Percentiles rank a stretch among this genome's conserved stretches.
Evolutionary conservation across 1,140 invertebrate species (phyloP).

Genomic region (Bombus waltoni): DNA sequence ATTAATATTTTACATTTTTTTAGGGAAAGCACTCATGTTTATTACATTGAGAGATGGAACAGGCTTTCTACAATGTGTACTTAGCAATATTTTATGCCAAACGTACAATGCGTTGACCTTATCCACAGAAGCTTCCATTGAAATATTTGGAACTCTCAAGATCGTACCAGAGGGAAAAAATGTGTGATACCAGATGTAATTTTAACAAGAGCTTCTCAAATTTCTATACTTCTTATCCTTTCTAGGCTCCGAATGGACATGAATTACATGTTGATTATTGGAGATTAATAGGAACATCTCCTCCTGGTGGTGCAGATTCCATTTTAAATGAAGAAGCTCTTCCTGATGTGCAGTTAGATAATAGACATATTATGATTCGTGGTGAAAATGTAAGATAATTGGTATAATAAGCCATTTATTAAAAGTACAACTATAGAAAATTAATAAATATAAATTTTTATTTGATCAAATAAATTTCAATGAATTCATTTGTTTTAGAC

Average conservation of each 20-base stretch:
- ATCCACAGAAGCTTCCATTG: conserved; percentile 95
- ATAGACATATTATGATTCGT: conserved; percentile 99
- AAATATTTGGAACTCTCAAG: conserved; percentile 92
- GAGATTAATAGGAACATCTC: conserved; percentile 95
- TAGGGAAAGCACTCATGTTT: conserved; percentile 96
- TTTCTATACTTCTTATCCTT: not conserved
- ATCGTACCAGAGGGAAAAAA: conserved; percentile 95
- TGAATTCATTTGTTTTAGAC: conserved; percentile 84
- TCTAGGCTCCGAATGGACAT: conserved; percentile 96
- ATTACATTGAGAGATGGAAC: conserved; percentile 97
- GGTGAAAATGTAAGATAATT: conserved; percentile 93
- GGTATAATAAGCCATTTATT: not conserved
- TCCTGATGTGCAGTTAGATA: conserved; percentile 98
- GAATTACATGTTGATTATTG: conserved; percentile 98
- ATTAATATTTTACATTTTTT: conserved; percentile 51
- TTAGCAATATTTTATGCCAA: conserved; percentile 95
- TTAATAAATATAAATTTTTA: not conserved
- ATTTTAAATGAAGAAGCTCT: conserved; percentile 99
- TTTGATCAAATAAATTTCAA: conserved; percentile 6
- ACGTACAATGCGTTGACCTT: conserved; percentile 95
- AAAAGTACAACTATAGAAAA: not conserved
- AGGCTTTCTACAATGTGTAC: conserved; percentile 96
- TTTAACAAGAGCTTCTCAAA: not conserved
- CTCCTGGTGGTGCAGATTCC: conserved; percentile 98
- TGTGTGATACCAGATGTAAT: conserved; percentile 81